Percentiles rank a stretch among this genome's conserved stretches.
Conservation (phyloP, 2,888 invertebrate genomes). For the Merodon equestris region DNA sequence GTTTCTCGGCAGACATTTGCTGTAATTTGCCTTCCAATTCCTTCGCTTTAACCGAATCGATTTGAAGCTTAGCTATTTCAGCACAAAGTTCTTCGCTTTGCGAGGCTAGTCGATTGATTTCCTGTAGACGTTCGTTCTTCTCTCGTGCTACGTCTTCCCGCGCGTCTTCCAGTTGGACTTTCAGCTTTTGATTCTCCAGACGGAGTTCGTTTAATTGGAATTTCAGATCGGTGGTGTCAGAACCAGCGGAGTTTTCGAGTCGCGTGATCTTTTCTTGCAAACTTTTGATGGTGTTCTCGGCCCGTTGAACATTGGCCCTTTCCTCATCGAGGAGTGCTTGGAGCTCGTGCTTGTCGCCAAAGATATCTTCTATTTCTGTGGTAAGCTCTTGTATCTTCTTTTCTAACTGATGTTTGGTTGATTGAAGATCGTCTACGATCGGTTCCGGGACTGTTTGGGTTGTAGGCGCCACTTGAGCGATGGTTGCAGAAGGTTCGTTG, state of each 20-base stretch:
- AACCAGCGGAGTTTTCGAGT: constrained; percentile 69
- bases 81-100: constrained; percentile 37
- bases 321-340: constrained; percentile 81
- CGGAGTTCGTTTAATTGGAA: constrained; percentile 72
- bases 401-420: constrained; percentile 37
- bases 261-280: constrained; percentile 72
- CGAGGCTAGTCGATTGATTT: constrained; percentile 25
- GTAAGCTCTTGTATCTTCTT: constrained; percentile 80
- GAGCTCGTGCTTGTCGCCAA: constrained; percentile 82
- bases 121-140: constrained; percentile 50
- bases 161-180: constrained; percentile 71
- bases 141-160: constrained; percentile 45
- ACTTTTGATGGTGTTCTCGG: constrained; percentile 72
- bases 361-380: constrained; percentile 81
- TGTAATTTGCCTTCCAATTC: constrained; percentile 38
- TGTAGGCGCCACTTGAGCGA: background rate
- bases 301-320: constrained; percentile 75
- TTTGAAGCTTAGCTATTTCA: constrained; percentile 45
- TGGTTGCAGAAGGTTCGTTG: background rate
- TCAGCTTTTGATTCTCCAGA: constrained; percentile 71
- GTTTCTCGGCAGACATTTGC: constrained; percentile 56
- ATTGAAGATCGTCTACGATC: constrained; percentile 21
- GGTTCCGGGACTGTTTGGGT: background rate
- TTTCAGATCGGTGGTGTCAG: constrained; percentile 70
- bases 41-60: constrained; percentile 32